Evolutionary conservation across 2,113 vertebrate genomes (phyloP).

Genomic region (Hystrix brachyura): DNA sequence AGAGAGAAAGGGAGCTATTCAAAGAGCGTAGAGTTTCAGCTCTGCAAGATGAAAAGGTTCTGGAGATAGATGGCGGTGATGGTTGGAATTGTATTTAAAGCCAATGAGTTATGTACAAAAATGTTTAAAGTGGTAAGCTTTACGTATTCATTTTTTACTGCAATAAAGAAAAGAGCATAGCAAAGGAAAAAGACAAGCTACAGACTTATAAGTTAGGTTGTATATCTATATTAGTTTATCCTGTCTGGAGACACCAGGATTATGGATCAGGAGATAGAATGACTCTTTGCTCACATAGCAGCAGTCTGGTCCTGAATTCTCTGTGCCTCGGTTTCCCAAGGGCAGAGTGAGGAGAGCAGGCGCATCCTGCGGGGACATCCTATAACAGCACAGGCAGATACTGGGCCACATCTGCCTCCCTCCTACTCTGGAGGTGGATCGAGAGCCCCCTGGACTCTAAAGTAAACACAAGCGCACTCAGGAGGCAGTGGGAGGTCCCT

Average conservation of each 20-base stretch:
- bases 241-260: neutral
- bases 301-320: neutral
- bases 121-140: neutral
- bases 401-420: neutral
- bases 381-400: neutral
- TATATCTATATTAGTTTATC: neutral
- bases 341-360: neutral
- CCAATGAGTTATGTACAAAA: neutral
- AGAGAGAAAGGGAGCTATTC: neutral
- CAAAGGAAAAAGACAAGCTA: neutral
- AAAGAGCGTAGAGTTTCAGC: neutral
- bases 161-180: neutral
- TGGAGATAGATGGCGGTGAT: neutral
- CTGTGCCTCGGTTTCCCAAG: neutral
- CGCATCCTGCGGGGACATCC: too few relatives aligned
- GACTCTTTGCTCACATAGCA: neutral
- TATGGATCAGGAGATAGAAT: neutral
- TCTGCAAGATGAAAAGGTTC: neutral
- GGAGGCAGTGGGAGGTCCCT: neutral
- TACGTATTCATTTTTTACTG: neutral
- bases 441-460: constrained; percentile 18
- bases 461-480: neutral
- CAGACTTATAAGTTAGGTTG: neutral
- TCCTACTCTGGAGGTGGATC: neutral
- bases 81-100: neutral